Percentiles rank a stretch among this genome's conserved stretches.
Conservation (phyloP, 2,113 vertebrate genomes). For the Apaloderma vittatum region DNA sequence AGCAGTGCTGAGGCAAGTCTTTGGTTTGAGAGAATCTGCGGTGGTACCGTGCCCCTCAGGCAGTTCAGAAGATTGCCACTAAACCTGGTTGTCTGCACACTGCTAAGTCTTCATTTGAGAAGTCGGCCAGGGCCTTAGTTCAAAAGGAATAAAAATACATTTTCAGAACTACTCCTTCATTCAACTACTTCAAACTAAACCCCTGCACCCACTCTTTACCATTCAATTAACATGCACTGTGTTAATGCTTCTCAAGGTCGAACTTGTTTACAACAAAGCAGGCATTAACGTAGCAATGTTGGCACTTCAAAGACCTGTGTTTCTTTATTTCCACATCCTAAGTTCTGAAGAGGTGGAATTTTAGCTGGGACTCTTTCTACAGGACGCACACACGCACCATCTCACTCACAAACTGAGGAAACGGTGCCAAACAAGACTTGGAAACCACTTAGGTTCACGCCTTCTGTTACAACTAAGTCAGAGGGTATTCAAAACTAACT, state of each 20-base stretch:
- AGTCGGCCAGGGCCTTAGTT: constrained; percentile 69
- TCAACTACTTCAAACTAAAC: constrained; percentile 70
- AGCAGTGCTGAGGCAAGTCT: constrained; percentile 91
- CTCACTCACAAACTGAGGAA: constrained; percentile 46
- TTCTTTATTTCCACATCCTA: constrained; percentile 65
- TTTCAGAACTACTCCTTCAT: constrained; percentile 78
- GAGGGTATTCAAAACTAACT: constrained; percentile 69
- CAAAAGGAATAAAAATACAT: constrained; percentile 47
- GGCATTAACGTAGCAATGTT: constrained; percentile 76
- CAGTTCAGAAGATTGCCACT: constrained; percentile 73
- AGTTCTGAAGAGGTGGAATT: constrained; percentile 69
- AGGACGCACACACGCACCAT: constrained; percentile 74
- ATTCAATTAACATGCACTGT: constrained; percentile 57
- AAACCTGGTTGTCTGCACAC: constrained; percentile 74
- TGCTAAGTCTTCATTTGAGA: constrained; percentile 83
- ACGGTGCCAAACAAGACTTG: constrained; percentile 69
- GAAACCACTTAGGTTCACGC: constrained; percentile 66
- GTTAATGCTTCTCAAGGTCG: constrained; percentile 76
- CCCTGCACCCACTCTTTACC: constrained; percentile 62
- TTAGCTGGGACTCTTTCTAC: constrained; percentile 67
- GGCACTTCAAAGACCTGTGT: constrained; percentile 77
- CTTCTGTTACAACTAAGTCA: constrained; percentile 79
- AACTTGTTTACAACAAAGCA: constrained; percentile 72
- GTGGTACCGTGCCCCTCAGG: constrained; percentile 74
- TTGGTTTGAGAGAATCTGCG: constrained; percentile 92